phyloP scores from a whole-genome alignment of 1,140 invertebrate species.

The Drosophila teissieri region DNA sequence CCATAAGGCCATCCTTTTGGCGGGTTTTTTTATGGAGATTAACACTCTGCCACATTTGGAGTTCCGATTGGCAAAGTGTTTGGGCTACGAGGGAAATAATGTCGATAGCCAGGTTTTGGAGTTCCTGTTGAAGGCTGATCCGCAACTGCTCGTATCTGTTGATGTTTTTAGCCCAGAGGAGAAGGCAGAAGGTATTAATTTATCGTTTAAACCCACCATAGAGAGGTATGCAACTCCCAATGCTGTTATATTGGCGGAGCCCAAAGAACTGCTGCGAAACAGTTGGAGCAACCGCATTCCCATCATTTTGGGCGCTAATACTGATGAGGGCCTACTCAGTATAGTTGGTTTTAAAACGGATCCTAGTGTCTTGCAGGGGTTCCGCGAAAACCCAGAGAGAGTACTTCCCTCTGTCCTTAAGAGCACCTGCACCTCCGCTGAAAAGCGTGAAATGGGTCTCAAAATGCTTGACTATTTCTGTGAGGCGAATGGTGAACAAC shows the following conservation, averaged over 20 bases:
- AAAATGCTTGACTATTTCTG: slow-evolving; percentile 43
- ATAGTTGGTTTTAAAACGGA: not conserved
- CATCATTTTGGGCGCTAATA: slow-evolving; percentile 59
- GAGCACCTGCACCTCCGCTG: slow-evolving; percentile 13
- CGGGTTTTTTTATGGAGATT: slow-evolving; percentile 84
- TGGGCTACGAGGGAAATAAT: slow-evolving; percentile 68
- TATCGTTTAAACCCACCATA: slow-evolving; percentile 43
- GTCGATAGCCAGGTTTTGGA: slow-evolving; percentile 46
- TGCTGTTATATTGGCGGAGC: slow-evolving; percentile 47
- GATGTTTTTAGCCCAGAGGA: slow-evolving; percentile 42
- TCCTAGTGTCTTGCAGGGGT: slow-evolving; percentile 4
- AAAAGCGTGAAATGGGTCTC: slow-evolving; percentile 31
- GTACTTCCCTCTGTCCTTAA: slow-evolving; percentile 35
- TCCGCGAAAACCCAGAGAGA: slow-evolving; percentile 24
- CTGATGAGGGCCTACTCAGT: slow-evolving; percentile 26
- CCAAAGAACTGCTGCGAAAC: slow-evolving; percentile 39
- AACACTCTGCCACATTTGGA: slow-evolving; percentile 37
- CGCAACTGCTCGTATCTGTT: slow-evolving; percentile 21
- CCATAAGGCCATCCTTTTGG: slow-evolving; percentile 87
- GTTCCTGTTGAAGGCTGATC: slow-evolving; percentile 40
- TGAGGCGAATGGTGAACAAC: slow-evolving; percentile 1
- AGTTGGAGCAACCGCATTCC: slow-evolving; percentile 68
- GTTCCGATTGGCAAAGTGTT: slow-evolving; percentile 61
- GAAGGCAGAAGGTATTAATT: not conserved
- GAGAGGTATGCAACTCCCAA: slow-evolving; percentile 47